phyloP scores from a whole-genome alignment of 2,888 invertebrate genomes.

The Drosophila neoperkinsi region DNA sequence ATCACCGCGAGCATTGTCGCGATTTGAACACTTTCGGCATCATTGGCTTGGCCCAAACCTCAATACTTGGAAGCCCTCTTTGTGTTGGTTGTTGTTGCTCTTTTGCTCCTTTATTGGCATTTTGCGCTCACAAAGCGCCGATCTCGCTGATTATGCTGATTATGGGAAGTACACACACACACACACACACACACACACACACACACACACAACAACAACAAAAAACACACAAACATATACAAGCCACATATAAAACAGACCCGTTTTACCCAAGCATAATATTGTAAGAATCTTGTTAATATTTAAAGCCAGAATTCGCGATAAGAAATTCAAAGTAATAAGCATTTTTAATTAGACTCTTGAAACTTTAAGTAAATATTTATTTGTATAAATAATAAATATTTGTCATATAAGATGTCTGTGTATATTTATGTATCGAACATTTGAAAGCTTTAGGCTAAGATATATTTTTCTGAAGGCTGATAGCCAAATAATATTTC shows the following conservation, averaged over 20 bases:
- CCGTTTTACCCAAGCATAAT: background rate
- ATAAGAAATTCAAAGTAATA: background rate
- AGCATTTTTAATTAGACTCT: background rate
- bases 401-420: too few species aligned
- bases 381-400: too few species aligned
- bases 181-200: constrained; percentile 1
- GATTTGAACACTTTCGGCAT: constrained; percentile 69
- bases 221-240: background rate
- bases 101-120: constrained; percentile 70
- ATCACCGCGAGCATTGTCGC: constrained; percentile 43
- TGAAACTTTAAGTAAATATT: background rate
- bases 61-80: constrained; percentile 61
- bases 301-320: background rate
- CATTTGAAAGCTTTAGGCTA: background rate
- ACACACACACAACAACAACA: background rate
- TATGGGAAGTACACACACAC: constrained; percentile 59
- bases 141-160: constrained; percentile 78
- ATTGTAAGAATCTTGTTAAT: background rate
- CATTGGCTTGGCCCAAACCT: constrained; percentile 38
- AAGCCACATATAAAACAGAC: background rate
- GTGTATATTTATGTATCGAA: background rate
- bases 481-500: background rate
- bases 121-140: constrained; percentile 77
- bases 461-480: background rate
- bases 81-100: constrained; percentile 36